Evolutionary conservation across 2,888 invertebrate genomes (phyloP).

Genomic region (Allygus modestus): DNA sequence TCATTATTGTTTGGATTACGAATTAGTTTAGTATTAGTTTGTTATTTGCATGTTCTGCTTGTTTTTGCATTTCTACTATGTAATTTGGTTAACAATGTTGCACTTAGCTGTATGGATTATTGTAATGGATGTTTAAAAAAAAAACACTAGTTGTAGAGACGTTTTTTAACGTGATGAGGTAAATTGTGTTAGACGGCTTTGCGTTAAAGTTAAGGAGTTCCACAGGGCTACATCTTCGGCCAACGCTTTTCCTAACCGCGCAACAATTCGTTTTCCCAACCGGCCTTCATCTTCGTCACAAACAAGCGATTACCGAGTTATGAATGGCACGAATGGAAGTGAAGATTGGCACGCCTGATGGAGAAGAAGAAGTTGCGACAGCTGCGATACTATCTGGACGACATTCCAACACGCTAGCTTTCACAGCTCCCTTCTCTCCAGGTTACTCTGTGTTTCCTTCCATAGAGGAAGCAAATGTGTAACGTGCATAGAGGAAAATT

Average conservation of each 20-base stretch:
- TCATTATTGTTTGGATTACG: too few species aligned
- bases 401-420: conserved; percentile 23
- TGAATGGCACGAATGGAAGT: conserved; percentile 11
- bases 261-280: background rate
- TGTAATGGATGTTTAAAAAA: too few species aligned
- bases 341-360: conserved; percentile 24
- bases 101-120: too few species aligned
- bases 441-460: background rate
- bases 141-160: too few species aligned
- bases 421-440: conserved; percentile 5
- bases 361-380: conserved; percentile 28
- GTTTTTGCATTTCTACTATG: too few species aligned
- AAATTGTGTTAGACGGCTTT: too few species aligned
- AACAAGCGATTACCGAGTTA: background rate
- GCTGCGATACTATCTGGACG: background rate
- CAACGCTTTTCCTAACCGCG: background rate
- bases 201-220: background rate
- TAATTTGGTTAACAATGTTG: too few species aligned
- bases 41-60: too few species aligned
- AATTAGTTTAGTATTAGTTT: too few species aligned
- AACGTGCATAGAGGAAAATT: background rate
- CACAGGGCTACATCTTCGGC: background rate
- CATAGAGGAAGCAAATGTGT: background rate
- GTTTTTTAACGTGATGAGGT: too few species aligned
- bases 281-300: background rate